A percentile compares a stretch with the other conserved stretches of the same genome.
Conservation (phyloP, 2,888 invertebrate genomes). For the Drosophila tanythrix region DNA sequence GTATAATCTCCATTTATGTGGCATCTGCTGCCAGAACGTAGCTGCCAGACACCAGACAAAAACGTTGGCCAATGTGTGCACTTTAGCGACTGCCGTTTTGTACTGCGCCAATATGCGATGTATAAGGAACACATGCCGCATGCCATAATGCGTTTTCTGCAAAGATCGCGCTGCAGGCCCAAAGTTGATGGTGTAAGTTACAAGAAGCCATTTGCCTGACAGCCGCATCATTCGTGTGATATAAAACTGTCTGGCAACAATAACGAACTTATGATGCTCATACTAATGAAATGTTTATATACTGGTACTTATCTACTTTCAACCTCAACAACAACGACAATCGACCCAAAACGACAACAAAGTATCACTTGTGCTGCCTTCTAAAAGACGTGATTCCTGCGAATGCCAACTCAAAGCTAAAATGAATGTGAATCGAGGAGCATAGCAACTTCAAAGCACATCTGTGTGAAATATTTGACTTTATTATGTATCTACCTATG, state of each 20-base stretch:
- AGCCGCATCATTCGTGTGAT: slow-evolving; percentile 3
- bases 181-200: slow-evolving; percentile 70
- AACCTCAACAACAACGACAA: slow-evolving; percentile 17
- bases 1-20: slow-evolving; percentile 16
- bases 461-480: slow-evolving; percentile 30
- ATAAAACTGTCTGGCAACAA: slow-evolving; percentile 61
- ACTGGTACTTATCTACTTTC: slow-evolving; percentile 4
- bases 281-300: slow-evolving; percentile 58
- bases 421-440: slow-evolving; percentile 44
- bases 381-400: slow-evolving; percentile 72
- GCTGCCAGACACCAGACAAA: slow-evolving; percentile 72
- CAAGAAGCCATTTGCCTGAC: slow-evolving; percentile 41
- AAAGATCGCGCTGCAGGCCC: slow-evolving; percentile 69
- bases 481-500: slow-evolving; percentile 11
- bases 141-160: slow-evolving; percentile 69
- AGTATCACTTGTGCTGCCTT: slow-evolving; percentile 75
- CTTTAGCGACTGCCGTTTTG: slow-evolving; percentile 67
- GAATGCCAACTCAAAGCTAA: slow-evolving; percentile 74
- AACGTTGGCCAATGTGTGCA: slow-evolving; percentile 68
- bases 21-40: slow-evolving; percentile 43
- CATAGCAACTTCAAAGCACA: slow-evolving; percentile 66
- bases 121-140: slow-evolving; percentile 75
- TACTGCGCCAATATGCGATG: slow-evolving; percentile 70
- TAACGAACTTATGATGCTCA: slow-evolving; percentile 55
- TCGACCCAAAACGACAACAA: slow-evolving; percentile 51